Evolutionary conservation across 2,797 vertebrate genomes (phyloP).

Genomic region (Pteropus rufus): DNA sequence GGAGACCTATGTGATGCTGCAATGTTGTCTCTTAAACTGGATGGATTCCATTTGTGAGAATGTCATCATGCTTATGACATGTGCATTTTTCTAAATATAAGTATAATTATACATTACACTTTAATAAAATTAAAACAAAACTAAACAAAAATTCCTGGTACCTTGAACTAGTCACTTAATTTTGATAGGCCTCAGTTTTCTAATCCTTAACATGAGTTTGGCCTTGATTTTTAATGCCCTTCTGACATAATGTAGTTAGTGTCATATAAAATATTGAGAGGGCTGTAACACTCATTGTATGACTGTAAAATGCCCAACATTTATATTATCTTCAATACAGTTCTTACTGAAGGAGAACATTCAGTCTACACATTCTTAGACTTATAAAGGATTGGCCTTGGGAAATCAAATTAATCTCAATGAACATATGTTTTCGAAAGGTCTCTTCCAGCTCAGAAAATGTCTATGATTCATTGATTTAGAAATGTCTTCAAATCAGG

Average conservation of each 20-base stretch:
- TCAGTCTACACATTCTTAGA: background rate
- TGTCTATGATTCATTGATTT: background rate
- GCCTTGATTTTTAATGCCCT: background rate
- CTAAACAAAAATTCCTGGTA: background rate
- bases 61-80: background rate
- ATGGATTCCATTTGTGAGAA: background rate
- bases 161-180: background rate
- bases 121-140: background rate
- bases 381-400: background rate
- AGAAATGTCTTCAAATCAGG: background rate
- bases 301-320: background rate
- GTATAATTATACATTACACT: background rate
- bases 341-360: background rate
- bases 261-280: background rate
- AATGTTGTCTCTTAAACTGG: background rate
- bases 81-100: background rate
- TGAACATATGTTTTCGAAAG: background rate
- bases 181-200: background rate
- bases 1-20: accelerated
- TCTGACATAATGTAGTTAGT: background rate
- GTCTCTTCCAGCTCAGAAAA: background rate
- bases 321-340: background rate
- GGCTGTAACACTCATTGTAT: background rate
- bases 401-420: background rate
- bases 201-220: background rate